These are phyloP conservation scores for Yoshiicerus persimilis DNA, from an alignment of 1,140 invertebrate genomes.

Conservation along the genomic window DNA sequence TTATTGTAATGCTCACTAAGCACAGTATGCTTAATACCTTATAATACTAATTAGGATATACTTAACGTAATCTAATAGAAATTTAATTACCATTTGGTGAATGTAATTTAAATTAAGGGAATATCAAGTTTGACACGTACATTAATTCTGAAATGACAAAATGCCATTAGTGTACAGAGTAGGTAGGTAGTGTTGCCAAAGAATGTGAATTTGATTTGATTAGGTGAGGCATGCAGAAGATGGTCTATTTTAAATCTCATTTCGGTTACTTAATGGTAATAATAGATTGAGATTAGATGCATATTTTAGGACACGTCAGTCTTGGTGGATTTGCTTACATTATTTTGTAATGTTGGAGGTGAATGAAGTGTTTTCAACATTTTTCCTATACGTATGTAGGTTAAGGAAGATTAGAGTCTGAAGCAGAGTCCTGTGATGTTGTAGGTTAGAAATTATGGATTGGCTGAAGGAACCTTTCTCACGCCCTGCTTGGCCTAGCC, in stretches of 20 bases:
- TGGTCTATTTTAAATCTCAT: background rate
- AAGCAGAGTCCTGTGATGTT: background rate
- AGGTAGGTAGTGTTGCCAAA: background rate
- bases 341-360: background rate
- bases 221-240: background rate
- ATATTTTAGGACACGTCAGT: background rate
- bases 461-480: slow-evolving; percentile 39
- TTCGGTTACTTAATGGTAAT: slow-evolving; percentile 1
- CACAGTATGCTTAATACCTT: too few relatives aligned
- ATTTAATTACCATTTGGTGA: background rate
- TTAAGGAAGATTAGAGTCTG: background rate
- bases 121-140: background rate
- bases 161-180: background rate
- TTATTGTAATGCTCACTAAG: background rate
- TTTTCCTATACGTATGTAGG: background rate
- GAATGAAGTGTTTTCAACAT: background rate
- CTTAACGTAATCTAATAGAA: background rate
- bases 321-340: background rate
- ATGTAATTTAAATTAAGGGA: background rate
- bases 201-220: background rate
- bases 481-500: slow-evolving; percentile 31
- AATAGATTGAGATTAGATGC: background rate
- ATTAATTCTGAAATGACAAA: background rate
- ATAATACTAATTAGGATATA: too few relatives aligned
- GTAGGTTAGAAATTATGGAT: slow-evolving; percentile 28